Evolutionary conservation across 2,888 invertebrate species (phyloP).

Genomic region (Anagyrus pseudococci): DNA sequence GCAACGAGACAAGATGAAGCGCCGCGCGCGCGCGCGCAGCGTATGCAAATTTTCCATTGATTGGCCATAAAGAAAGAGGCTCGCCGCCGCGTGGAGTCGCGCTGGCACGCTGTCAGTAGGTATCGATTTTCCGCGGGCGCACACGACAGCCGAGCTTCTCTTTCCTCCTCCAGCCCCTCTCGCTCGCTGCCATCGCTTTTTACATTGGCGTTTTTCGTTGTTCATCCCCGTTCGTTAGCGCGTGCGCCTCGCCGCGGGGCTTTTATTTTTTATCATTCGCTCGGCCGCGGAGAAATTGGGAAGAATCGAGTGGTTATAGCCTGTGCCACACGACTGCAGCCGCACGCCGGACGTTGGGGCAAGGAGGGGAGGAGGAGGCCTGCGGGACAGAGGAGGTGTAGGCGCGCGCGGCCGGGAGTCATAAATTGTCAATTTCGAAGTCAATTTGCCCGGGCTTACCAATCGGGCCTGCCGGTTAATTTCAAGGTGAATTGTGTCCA

Average conservation of each 20-base stretch:
- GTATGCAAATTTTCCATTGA: conserved; percentile 31
- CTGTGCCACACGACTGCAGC: too few relatives aligned
- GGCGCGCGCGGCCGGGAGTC: conserved; percentile 12
- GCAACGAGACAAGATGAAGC: conserved; percentile 6
- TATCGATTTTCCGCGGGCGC: conserved; percentile 27
- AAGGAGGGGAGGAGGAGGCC: conserved; percentile 1
- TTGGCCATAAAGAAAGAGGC: conserved; percentile 31
- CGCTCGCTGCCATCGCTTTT: background rate
- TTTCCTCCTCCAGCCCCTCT: conserved; percentile 10
- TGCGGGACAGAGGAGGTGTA: conserved; percentile 2
- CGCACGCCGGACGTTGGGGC: too few relatives aligned
- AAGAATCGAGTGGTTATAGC: conserved; percentile 7
- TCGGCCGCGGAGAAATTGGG: conserved; percentile 10
- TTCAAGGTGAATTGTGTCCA: conserved; percentile 64
- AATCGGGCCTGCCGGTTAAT: conserved; percentile 62
- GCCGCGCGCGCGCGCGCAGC: background rate
- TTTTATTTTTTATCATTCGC: conserved; percentile 17
- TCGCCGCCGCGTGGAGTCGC: background rate
- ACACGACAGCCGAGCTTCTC: conserved; percentile 11
- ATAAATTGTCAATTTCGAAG: conserved; percentile 58
- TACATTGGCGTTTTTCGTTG: background rate
- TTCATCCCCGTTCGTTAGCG: too few relatives aligned
- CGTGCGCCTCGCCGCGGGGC: too few relatives aligned
- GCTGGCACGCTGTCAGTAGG: background rate
- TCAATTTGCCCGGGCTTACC: conserved; percentile 62